Evolutionary conservation across 2,888 invertebrate genomes (phyloP).

Genomic region (Conops quadrifasciatus): DNA sequence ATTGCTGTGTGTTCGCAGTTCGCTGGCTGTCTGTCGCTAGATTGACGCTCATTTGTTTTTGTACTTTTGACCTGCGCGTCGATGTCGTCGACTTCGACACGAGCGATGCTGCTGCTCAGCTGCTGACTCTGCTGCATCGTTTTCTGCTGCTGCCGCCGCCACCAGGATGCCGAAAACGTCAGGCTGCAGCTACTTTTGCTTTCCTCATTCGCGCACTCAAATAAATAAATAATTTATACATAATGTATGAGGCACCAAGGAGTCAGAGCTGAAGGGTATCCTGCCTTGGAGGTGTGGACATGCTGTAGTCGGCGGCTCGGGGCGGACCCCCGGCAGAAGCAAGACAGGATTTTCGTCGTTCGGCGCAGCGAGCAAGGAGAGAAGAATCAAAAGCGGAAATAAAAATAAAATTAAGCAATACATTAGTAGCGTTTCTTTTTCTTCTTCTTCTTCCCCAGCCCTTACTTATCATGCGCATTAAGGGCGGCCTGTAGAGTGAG

Average conservation of each 20-base stretch:
- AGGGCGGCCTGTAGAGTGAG: no score
- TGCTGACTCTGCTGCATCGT: background rate
- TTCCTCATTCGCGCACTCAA: background rate
- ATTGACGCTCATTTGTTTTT: background rate
- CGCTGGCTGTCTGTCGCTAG: no score
- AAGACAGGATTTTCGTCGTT: no score
- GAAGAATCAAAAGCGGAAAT: background rate
- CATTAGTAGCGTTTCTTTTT: no score
- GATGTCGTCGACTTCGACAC: background rate
- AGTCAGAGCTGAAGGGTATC: background rate
- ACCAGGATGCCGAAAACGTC: background rate
- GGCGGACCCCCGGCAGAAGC: background rate
- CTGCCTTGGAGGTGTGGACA: background rate
- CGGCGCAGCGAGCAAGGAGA: background rate
- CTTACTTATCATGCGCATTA: no score
- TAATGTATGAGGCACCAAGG: background rate
- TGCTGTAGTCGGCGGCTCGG: background rate
- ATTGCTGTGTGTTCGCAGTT: constrained; percentile 1
- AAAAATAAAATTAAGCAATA: no score
- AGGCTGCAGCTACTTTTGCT: background rate
- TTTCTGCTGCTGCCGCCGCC: background rate
- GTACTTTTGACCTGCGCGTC: constrained; percentile 11
- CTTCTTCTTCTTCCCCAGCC: no score
- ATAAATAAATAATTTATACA: constrained; percentile 16
- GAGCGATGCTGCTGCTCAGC: background rate